Conservation (phyloP, 2,797 vertebrate genomes). For the Neosilurus hyrtlii region DNA sequence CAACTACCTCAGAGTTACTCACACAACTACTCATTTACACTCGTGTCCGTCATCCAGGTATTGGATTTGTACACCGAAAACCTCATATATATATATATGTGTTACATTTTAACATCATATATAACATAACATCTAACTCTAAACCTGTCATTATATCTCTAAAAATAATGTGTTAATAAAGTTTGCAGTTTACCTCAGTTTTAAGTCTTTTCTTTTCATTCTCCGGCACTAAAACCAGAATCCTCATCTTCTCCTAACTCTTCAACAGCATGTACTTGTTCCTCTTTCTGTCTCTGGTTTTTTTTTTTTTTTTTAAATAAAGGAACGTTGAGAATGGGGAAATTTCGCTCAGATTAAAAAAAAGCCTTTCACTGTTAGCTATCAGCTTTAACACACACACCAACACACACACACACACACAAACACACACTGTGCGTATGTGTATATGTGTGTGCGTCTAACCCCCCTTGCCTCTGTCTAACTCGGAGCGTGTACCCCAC, state of each 20-base stretch:
- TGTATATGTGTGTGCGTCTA: conserved; percentile 18
- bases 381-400: conserved; percentile 22
- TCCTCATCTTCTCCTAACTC: conserved; percentile 65
- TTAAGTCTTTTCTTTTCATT: conserved; percentile 73
- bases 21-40: not conserved
- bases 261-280: conserved; percentile 42
- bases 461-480: conserved; percentile 18
- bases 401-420: conserved; percentile 6
- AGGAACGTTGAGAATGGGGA: conserved; percentile 60
- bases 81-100: not conserved
- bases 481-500: conserved; percentile 20
- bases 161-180: conserved; percentile 17
- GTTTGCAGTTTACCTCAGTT: conserved; percentile 64
- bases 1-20: not conserved
- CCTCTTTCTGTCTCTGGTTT: conserved; percentile 48
- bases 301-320: conserved; percentile 23
- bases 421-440: conserved; percentile 6
- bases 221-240: conserved; percentile 71
- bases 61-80: not conserved
- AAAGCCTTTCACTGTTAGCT: conserved; percentile 25
- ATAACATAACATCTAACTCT: not conserved
- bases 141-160: too few species aligned
- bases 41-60: too few species aligned
- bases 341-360: conserved; percentile 49
- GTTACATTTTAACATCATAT: not conserved